These are phyloP conservation scores for Limanda limanda DNA, from an alignment of 2,113 vertebrate genomes.

Conservation along the genomic window DNA sequence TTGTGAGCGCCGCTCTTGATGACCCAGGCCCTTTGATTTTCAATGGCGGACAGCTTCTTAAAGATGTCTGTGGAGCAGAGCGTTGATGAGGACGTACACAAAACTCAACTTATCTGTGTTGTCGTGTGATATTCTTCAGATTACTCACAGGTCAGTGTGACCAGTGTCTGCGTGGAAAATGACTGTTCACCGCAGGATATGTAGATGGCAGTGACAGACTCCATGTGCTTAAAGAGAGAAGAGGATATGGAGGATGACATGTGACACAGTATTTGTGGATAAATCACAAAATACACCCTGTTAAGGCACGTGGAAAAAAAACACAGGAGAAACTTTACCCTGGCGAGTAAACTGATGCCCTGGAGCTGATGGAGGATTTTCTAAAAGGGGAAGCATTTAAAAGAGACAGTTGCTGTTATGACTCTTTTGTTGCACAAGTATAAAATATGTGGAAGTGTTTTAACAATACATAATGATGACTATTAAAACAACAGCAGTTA, in stretches of 20 bases:
- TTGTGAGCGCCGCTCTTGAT: slow-evolving; percentile 85
- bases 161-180: slow-evolving; percentile 84
- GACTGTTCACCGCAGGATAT: slow-evolving; percentile 80
- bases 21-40: slow-evolving; percentile 86
- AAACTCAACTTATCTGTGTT: background rate
- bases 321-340: slow-evolving; percentile 69
- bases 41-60: slow-evolving; percentile 87
- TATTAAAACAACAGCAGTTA: background rate
- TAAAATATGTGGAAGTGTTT: background rate
- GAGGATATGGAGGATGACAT: background rate
- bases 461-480: background rate
- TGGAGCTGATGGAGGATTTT: slow-evolving; percentile 78
- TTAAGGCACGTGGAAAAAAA: background rate
- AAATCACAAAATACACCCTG: background rate
- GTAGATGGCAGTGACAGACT: slow-evolving; percentile 81
- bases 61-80: slow-evolving; percentile 84
- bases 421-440: background rate
- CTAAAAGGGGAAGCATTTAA: slow-evolving; percentile 57
- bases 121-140: background rate
- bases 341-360: slow-evolving; percentile 76
- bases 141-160: slow-evolving; percentile 89
- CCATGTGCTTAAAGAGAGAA: slow-evolving; percentile 81
- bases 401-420: background rate
- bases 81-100: background rate
- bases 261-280: background rate